Evolutionary conservation across 2,113 vertebrate genomes (phyloP), one percentile per base, ranked within the genome.

Genomic region (Corythoichthys haematopterus): DNA sequence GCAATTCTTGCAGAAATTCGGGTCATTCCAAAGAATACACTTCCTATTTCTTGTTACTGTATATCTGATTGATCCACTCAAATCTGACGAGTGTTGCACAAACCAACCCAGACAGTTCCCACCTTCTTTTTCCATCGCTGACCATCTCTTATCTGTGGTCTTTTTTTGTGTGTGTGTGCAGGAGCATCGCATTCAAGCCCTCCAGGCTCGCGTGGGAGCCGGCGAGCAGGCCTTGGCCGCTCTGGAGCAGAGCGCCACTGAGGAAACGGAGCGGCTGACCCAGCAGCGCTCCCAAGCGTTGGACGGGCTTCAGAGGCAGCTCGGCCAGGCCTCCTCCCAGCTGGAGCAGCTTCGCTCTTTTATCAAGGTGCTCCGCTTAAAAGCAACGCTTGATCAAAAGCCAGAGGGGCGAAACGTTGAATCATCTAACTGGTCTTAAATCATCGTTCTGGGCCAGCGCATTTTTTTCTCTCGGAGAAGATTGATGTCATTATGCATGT

Each of bases 321-420:
- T 96, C 43, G 64, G 85, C 11, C 76, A 90, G 37, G 83, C 91
- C 60, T 90, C 63, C 84, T 84, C 89, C 12, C 94, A 93, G 84
- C 84, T 92, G 69, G 92, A 94, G 57, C 92, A 98, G 61, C 92
- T 97, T 69, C 82, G 86, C 65, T 58, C 78, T 33, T 96, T 98
- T 87, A 91, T 94, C 61, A 93, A 96, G 94, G 95, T 93, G 84
- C 50, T 35, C 90, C 85, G 66, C 45, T 48, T 11, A 80, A 72
- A 50, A 28, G 33, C 10, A 6, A 13, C 3, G 60, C 37, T 38
- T n/a, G 45, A 59, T 59, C 50, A 64, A 59, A 72, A 28, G 57
- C 33, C 35, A 37, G 52, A 2, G 37, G 8, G 66, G 48, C 46
- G 15, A 53, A 36, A 14, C 1, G 3, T 48, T 13, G 40, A 68